A percentile compares a stretch with the other conserved stretches of the same genome.
Evolutionary conservation across 2,888 invertebrate genomes (phyloP).

Genomic region (Itoplectis maculator): DNA sequence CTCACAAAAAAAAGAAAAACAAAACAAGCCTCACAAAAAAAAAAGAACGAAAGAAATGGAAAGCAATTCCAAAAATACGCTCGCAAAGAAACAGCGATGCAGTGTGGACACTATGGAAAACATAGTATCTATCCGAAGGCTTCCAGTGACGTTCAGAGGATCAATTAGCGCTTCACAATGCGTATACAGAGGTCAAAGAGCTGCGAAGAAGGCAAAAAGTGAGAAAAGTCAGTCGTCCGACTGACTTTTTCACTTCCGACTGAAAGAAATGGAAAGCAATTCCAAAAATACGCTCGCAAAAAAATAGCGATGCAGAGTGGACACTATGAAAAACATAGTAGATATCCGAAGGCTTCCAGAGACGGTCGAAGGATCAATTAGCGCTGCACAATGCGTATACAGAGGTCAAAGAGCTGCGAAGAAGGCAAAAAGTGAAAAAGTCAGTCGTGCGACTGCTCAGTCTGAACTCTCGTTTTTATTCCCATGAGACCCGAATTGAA

Average conservation of each 20-base stretch:
- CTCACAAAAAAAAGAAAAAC: no score
- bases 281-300: slow-evolving; percentile 17
- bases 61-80: slow-evolving; percentile 27
- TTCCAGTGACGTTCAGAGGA: neutral
- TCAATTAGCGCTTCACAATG: neutral
- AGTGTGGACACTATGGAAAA: neutral
- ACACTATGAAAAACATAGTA: neutral
- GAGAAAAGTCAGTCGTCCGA: neutral
- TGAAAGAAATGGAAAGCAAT: slow-evolving; percentile 1
- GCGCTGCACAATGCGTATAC: neutral
- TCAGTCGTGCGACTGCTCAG: neutral
- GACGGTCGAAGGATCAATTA: neutral
- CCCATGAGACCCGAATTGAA: neutral
- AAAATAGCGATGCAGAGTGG: neutral
- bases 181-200: neutral
- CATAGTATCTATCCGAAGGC: neutral
- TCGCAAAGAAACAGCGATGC: neutral
- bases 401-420: neutral
- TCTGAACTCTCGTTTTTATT: no score
- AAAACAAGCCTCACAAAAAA: neutral
- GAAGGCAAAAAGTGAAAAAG: neutral
- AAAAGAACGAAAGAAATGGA: neutral
- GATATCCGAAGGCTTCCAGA: neutral
- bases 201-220: neutral
- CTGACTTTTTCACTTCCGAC: neutral